Evolutionary conservation across 2,113 vertebrate species (phyloP).

Genomic region (Trachemys scripta): DNA sequence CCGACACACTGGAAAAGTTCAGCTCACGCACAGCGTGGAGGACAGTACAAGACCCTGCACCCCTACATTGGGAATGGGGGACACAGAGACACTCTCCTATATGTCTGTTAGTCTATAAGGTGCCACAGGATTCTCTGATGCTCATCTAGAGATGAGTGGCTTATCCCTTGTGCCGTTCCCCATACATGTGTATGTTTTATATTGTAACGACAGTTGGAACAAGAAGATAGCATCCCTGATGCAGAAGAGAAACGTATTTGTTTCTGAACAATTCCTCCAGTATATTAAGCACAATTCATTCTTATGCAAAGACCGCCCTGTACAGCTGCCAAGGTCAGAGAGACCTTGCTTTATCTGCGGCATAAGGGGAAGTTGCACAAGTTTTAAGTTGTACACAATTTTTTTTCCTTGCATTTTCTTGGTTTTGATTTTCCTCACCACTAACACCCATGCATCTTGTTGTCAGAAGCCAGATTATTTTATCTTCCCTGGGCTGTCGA

Average conservation of each 20-base stretch:
- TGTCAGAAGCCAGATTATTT: constrained; percentile 31
- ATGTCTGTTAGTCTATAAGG: no score
- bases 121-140: no score
- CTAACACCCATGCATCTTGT: constrained; percentile 26
- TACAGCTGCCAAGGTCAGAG: constrained; percentile 65
- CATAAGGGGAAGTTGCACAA: constrained; percentile 62
- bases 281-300: constrained; percentile 67
- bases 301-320: constrained; percentile 70
- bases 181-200: background rate
- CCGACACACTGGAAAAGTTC: background rate
- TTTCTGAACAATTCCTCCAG: constrained; percentile 65
- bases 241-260: background rate
- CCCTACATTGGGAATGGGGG: background rate
- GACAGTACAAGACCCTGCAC: background rate
- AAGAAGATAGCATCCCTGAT: background rate
- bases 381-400: constrained; percentile 36
- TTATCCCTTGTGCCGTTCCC: background rate
- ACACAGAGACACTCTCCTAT: background rate
- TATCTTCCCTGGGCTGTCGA: background rate
- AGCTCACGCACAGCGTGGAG: background rate
- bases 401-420: constrained; percentile 26
- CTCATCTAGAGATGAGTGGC: background rate
- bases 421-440: constrained; percentile 42
- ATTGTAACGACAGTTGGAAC: background rate
- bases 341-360: constrained; percentile 69